Percentiles rank a stretch among this genome's conserved stretches.
Evolutionary conservation across 2,797 vertebrate genomes (phyloP).

Genomic region (Enteromius afrohamiltoni): DNA sequence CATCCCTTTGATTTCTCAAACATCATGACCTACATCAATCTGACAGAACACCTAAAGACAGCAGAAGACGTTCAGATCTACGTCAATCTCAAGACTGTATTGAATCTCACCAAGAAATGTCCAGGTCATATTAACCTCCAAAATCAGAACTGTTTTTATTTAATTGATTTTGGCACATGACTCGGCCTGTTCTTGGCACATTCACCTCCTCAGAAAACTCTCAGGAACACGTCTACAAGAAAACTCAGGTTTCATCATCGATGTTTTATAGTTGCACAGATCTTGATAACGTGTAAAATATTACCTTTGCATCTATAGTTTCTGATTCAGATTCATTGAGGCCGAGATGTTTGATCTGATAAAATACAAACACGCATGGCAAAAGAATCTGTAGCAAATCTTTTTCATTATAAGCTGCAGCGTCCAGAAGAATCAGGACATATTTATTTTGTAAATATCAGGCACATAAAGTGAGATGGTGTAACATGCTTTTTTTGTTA

Average conservation of each 20-base stretch:
- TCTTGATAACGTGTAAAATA: background rate
- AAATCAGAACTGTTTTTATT: background rate
- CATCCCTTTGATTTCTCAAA: background rate
- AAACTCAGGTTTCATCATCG: background rate
- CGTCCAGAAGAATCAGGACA: conserved; percentile 9
- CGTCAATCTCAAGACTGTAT: background rate
- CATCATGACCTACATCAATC: background rate
- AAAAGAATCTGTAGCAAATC: conserved; percentile 61
- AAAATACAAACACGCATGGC: conserved; percentile 67
- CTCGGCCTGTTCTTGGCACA: background rate
- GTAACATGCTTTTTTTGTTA: conserved; percentile 67
- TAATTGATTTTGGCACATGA: conserved; percentile 2
- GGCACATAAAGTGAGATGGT: conserved; percentile 52
- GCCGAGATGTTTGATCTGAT: conserved; percentile 55
- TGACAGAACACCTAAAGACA: background rate
- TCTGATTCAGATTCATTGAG: conserved; percentile 33
- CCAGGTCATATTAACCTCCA: background rate
- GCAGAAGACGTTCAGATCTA: background rate
- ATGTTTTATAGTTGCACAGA: conserved; percentile 11
- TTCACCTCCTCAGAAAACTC: background rate
- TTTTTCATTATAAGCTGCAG: conserved; percentile 60
- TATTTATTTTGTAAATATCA: conserved; percentile 74
- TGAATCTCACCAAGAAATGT: background rate
- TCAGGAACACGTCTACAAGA: background rate
- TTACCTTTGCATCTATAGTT: conserved; percentile 4